These are phyloP conservation scores for Hiodon tergisus DNA, from an alignment of 2,113 vertebrate species.

Conservation along the genomic window DNA sequence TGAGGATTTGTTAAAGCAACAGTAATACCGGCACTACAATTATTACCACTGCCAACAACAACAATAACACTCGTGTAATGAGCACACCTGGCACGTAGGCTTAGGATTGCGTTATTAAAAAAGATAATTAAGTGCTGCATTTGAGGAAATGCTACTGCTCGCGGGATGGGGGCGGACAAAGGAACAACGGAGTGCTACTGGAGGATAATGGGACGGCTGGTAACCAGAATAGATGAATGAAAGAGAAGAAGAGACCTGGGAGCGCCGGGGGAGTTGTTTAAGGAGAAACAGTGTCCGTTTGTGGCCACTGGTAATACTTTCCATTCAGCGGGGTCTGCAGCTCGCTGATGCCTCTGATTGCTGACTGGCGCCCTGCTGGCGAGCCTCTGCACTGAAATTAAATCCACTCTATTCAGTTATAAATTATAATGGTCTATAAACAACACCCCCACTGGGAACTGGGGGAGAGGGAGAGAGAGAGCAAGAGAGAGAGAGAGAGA, in stretches of 20 bases:
- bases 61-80: too few relatives aligned
- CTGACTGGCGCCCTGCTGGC: slow-evolving; percentile 97
- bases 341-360: slow-evolving; percentile 95
- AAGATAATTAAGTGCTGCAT: neutral
- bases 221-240: slow-evolving; percentile 83
- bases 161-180: slow-evolving; percentile 11
- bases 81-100: too few relatives aligned
- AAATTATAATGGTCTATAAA: slow-evolving; percentile 99
- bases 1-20: too few relatives aligned
- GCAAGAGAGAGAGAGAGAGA: slow-evolving; percentile 13
- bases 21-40: too few relatives aligned
- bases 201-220: slow-evolving; percentile 53
- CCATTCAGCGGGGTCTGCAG: slow-evolving; percentile 91
- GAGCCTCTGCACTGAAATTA: slow-evolving; percentile 96
- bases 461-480: slow-evolving; percentile 31
- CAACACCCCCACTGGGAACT: slow-evolving; percentile 90
- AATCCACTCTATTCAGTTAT: slow-evolving; percentile 99
- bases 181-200: slow-evolving; percentile 40
- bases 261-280: slow-evolving; percentile 86
- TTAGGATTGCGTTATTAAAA: too few relatives aligned
- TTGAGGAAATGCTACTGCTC: slow-evolving; percentile 31
- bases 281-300: slow-evolving; percentile 97
- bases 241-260: slow-evolving; percentile 70
- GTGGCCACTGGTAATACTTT: slow-evolving; percentile 97
- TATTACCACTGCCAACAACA: too few relatives aligned